phyloP scores from a whole-genome alignment of 2,113 vertebrate species.

The Nerophis ophidion region DNA sequence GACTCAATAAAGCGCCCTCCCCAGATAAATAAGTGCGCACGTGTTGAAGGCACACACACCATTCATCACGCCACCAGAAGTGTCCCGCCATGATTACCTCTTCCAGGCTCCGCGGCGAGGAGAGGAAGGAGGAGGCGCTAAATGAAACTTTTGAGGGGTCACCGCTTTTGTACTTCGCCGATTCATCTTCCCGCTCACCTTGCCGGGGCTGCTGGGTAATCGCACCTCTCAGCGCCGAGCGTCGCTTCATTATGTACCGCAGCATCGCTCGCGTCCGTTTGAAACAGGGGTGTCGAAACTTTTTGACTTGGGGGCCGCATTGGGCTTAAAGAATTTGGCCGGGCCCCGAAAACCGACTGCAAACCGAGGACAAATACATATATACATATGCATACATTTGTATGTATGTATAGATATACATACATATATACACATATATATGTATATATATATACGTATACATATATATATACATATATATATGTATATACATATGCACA shows the following conservation, averaged over 20 bases:
- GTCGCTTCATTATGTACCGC: constrained; percentile 93
- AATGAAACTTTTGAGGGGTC: constrained; percentile 99
- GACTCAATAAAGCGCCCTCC: constrained; percentile 82
- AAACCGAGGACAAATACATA: too few relatives aligned
- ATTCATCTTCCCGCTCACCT: constrained; percentile 97
- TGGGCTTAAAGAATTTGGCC: too few relatives aligned
- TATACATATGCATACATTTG: too few relatives aligned
- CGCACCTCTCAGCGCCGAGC: constrained; percentile 91
- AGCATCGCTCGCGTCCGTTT: constrained; percentile 50
- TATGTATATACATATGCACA: too few relatives aligned
- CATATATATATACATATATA: too few relatives aligned
- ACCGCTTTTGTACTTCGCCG: constrained; percentile 94
- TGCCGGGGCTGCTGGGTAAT: constrained; percentile 94
- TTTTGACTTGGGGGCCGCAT: too few relatives aligned
- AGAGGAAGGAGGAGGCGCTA: constrained; percentile 75
- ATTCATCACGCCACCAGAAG: constrained; percentile 96
- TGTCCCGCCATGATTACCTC: constrained; percentile 98
- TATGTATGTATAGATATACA: too few relatives aligned
- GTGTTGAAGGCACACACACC: constrained; percentile 87
- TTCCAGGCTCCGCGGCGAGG: constrained; percentile 83
- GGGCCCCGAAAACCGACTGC: too few relatives aligned
- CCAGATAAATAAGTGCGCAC: constrained; percentile 82
- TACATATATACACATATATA: too few relatives aligned
- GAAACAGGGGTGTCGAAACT: not conserved
- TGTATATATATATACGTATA: too few relatives aligned